These are phyloP conservation scores for Odobenus rosmarus DNA, from an alignment of 2,113 vertebrate species.

Conservation along the genomic window DNA sequence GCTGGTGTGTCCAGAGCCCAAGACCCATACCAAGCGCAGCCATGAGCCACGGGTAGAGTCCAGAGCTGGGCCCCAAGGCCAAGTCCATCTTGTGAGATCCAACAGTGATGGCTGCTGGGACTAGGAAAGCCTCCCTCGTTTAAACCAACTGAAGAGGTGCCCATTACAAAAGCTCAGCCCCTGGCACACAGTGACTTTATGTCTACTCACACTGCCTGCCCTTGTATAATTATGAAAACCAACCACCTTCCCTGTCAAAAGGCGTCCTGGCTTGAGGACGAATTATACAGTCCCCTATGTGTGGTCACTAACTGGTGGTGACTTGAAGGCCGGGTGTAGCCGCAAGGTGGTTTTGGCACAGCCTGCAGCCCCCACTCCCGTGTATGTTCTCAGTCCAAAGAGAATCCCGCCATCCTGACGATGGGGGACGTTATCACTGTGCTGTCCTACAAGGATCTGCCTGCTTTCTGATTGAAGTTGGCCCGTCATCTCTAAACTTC, in stretches of 20 bases:
- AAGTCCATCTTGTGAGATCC: background rate
- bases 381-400: background rate
- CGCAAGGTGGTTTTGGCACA: fast-evolving
- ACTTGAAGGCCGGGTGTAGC: background rate
- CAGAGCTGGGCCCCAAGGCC: background rate
- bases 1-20: fast-evolving
- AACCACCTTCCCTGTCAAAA: background rate
- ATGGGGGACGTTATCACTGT: background rate
- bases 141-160: background rate
- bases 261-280: background rate
- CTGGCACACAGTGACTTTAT: fast-evolving
- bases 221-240: background rate
- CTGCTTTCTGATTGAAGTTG: background rate
- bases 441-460: background rate
- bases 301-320: too few species aligned
- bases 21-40: fast-evolving
- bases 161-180: fast-evolving
- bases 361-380: background rate
- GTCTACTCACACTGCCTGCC: fast-evolving
- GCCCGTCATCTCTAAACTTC: background rate
- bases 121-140: background rate
- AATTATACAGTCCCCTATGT: background rate
- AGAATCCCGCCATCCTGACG: background rate
- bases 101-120: background rate
- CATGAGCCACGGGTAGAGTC: fast-evolving